Conservation (phyloP, 2,113 vertebrate genomes). For the Trichechus manatus region DNA sequence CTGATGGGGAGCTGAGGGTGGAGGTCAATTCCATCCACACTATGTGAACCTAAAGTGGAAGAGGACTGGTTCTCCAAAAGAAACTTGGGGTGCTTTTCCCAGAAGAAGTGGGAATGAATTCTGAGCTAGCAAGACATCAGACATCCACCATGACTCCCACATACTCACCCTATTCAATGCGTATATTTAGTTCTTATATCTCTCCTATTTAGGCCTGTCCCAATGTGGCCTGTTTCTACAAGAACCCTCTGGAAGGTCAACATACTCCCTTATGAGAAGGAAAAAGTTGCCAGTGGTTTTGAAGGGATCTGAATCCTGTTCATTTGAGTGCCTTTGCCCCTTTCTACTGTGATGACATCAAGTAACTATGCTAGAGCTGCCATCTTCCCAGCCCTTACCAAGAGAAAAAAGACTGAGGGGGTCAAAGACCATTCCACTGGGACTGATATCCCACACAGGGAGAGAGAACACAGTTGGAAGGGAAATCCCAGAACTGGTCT, state of each 20-base stretch:
- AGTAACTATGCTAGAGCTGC: neutral
- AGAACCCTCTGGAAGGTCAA: neutral
- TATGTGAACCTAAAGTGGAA: neutral
- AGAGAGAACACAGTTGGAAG: neutral
- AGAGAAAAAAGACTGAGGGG: neutral
- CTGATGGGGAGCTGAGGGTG: neutral
- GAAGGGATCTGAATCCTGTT: neutral
- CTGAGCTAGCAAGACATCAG: neutral
- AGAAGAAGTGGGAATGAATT: neutral
- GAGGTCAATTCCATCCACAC: neutral
- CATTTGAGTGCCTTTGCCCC: neutral
- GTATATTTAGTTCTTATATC: neutral
- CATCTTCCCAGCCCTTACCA: neutral
- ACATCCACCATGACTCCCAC: neutral
- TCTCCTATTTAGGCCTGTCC: neutral
- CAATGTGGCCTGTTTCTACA: neutral
- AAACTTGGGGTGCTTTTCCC: neutral
- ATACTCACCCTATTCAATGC: neutral
- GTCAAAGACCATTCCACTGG: neutral
- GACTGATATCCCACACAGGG: accelerated
- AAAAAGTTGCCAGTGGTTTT: neutral
- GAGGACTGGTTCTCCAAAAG: neutral
- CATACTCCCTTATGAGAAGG: neutral
- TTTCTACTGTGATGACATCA: neutral
- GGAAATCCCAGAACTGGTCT: too few relatives aligned